Evolutionary conservation across 1,140 invertebrate genomes (phyloP), one percentile per base, ranked within the genome.

Genomic region (Scaptomyza hsui): DNA sequence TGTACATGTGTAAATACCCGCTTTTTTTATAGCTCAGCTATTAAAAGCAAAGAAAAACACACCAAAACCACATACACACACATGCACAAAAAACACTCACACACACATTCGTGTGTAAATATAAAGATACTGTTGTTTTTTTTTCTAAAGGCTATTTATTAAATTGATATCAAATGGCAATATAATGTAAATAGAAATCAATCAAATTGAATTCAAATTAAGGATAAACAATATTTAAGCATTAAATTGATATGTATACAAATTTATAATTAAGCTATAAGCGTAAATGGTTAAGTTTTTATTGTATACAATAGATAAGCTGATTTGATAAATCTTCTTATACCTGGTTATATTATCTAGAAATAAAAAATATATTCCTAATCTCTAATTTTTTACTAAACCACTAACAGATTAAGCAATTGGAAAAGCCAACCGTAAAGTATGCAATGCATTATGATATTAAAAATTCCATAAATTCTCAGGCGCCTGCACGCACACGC

Each of bases 381-480:
- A 18, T 5, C 12, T 12, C n/a, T 0, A 0, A 6, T 13, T 6
- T 47, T 47, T 47, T 13, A 26, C 13, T 16, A 12, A 29, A 3
- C n/a, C 13, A 3, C 1, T n/a, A 15, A 13, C 24, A 4, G 5
- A 7, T 13, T 24, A 41, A 19, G 24, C 6, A 52, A 71, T 29
- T 61, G 32, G 19, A 29, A 62, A 72, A 52, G 24, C 29, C 45
- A 35, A 26, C 56, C 60, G 42, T 79, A 80, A 79, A 62, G 61
- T 79, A 79, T 79, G 56, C 71, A 62, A 39, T 37, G 26, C 42
- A 18, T 75, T 79, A 48, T 79, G 65, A 59, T 75, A 79, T 80
- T 79, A 79, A 79, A 79, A 80, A 79, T 79, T 71, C 65, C 69
- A 10, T 61, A 75, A 75, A 55, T 78, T 56, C 65, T 80, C 77